Evolutionary conservation across 2,888 invertebrate genomes (phyloP).

Genomic region (Agonopterix alstromeriana): DNA sequence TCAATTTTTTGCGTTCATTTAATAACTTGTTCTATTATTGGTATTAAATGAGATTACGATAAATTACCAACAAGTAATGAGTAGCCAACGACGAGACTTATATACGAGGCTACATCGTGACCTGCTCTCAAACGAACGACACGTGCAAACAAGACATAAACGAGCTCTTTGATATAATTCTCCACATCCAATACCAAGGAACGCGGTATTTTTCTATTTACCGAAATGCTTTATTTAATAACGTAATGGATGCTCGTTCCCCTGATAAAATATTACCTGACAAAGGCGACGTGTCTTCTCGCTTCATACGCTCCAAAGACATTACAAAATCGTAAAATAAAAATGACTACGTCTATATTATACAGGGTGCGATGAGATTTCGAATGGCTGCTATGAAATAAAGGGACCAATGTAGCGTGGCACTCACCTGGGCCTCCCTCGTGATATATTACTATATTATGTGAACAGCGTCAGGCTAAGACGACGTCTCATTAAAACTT

Average conservation of each 20-base stretch:
- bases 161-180: conserved; percentile 4
- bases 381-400: conserved; percentile 47
- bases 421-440: conserved; percentile 36
- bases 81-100: no score
- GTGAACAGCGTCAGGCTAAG: conserved; percentile 28
- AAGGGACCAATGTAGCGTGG: conserved; percentile 33
- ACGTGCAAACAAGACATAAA: not conserved
- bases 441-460: conserved; percentile 39
- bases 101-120: no score
- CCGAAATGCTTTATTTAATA: conserved; percentile 12
- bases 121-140: not conserved
- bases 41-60: no score
- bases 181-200: not conserved
- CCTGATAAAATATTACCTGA: conserved; percentile 18
- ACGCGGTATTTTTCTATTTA: conserved; percentile 3
- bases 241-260: conserved; percentile 12
- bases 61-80: no score
- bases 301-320: conserved; percentile 27
- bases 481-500: conserved; percentile 43
- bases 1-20: no score
- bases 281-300: conserved; percentile 14
- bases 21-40: no score
- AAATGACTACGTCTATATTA: conserved; percentile 35
- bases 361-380: conserved; percentile 38
- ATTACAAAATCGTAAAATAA: conserved; percentile 53